Evolutionary conservation across 2,797 vertebrate species (phyloP), one percentile per base, ranked within the genome.

Genomic region (Octomys mimax): DNA sequence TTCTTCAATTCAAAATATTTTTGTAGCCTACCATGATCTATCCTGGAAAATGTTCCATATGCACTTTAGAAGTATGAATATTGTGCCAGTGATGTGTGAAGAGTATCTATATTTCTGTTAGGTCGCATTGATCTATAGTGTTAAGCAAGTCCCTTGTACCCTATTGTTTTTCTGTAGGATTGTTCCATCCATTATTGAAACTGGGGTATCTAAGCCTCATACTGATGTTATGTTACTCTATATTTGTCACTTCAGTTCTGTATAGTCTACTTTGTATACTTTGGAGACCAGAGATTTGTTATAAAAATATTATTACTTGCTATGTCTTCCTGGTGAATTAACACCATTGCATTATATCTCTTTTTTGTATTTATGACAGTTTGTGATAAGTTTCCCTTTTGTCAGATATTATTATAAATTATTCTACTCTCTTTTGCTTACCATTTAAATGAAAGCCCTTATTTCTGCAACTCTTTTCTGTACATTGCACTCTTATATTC

Each of bases 311-410:
- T 89, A 92, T 52, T 71, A 87, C 81, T 87, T 83, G 52, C 83
- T 93, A 1, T 87, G 78, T 79, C 52, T 89, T 86, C 49, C 64
- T 92, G 54, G 26, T 93, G 62, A 96, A 93, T 73, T 84, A 33
- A 81, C n/a, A 9, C 13, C 75, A 83, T 83, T 78, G 42, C 42
- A 57, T 77, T 92, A 92, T 64, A 73, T 18, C 52, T 12, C 68
- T 89, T 46, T 33, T 33, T 90, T 92, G 54, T 93, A 16, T 83
- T 49, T 93, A 42, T 79, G 64, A 95, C 8, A 46, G 12, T 79
- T 88, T 80, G 22, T 71, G 0, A 24, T 36, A 13, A 42, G 42
- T 42, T 4, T 73, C 36, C 39, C 4, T 73, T 24, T 88, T 80
- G 3, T 84, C 66, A 62, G 7, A 75, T 91, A 46, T 61, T 80